Evolutionary conservation across 2,797 vertebrate genomes (phyloP).

Genomic region (Coracias cyanogaster): DNA sequence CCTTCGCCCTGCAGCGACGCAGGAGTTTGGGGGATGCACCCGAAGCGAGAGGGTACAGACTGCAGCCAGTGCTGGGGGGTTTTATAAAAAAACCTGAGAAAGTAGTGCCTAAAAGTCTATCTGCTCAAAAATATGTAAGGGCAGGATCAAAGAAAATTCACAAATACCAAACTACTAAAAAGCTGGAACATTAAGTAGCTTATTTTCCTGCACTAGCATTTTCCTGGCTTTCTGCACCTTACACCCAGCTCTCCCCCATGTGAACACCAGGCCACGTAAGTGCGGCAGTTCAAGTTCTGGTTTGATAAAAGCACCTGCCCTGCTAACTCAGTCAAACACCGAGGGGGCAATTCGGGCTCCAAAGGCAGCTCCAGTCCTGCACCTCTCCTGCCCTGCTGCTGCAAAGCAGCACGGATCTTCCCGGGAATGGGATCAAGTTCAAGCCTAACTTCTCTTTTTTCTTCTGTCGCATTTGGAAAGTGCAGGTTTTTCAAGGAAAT

Average conservation of each 20-base stretch:
- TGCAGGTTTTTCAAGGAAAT: neutral
- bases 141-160: neutral
- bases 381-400: neutral
- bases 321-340: neutral
- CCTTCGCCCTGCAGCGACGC: neutral
- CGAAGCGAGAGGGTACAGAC: neutral
- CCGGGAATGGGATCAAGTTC: neutral
- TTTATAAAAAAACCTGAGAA: neutral
- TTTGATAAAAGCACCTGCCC: neutral
- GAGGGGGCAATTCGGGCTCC: neutral
- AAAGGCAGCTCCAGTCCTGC: neutral
- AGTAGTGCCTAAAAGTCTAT: neutral
- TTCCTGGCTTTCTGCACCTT: neutral
- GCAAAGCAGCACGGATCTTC: fast-evolving
- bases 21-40: neutral
- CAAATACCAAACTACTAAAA: neutral
- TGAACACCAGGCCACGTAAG: neutral
- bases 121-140: fast-evolving
- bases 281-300: neutral
- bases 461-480: neutral
- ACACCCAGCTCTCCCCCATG: neutral
- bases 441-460: neutral
- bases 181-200: neutral
- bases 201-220: neutral
- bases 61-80: neutral